Evolutionary conservation across 2,797 vertebrate genomes (phyloP).

Genomic region (Phoebastria nigripes): DNA sequence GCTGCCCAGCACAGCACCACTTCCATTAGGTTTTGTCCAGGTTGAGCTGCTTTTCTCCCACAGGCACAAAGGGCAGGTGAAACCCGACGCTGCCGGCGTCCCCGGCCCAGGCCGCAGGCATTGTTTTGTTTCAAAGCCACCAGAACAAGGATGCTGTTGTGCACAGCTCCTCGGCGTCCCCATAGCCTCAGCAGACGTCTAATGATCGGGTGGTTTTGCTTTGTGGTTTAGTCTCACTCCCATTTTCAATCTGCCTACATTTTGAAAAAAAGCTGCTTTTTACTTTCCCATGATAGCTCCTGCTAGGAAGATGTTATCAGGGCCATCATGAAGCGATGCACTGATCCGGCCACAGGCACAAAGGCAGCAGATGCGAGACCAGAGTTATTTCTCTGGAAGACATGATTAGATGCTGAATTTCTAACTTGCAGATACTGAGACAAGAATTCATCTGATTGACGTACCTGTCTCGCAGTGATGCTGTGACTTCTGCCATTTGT

Average conservation of each 20-base stretch:
- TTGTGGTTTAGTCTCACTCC: neutral
- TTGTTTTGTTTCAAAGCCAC: slow-evolving; percentile 16
- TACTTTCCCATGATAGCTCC: slow-evolving; percentile 13
- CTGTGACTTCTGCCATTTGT: neutral
- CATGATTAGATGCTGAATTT: neutral
- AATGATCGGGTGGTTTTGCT: neutral
- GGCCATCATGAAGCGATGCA: neutral
- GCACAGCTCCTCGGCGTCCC: neutral
- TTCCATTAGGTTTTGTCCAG: neutral
- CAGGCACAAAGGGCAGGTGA: slow-evolving; percentile 19
- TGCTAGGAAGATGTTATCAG: slow-evolving; percentile 8
- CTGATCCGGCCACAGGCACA: neutral
- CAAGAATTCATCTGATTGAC: neutral
- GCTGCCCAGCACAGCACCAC: neutral
- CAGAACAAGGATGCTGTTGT: slow-evolving; percentile 55
- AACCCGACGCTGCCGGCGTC: neutral
- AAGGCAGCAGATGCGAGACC: neutral
- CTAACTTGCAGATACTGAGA: neutral
- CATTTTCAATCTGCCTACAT: neutral
- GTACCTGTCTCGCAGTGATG: neutral
- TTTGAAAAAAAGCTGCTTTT: neutral
- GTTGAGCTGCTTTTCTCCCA: slow-evolving; percentile 9
- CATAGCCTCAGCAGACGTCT: neutral
- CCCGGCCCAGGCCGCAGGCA: neutral
- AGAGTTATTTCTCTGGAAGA: neutral